Evolutionary conservation across 1,140 invertebrate species (phyloP).

Genomic region (Eumeta japonica): DNA sequence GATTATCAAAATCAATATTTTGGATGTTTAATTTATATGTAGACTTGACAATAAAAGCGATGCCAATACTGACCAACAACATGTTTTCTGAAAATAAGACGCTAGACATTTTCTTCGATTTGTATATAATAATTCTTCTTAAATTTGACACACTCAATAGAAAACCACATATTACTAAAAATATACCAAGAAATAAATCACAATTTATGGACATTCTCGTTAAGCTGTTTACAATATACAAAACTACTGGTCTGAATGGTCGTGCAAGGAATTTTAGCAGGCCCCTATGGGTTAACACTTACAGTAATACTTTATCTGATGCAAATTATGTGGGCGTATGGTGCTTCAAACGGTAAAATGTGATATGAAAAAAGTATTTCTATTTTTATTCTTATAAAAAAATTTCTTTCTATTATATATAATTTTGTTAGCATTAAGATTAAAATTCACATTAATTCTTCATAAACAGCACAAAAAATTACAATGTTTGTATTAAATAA

Average conservation of each 20-base stretch:
- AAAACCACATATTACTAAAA: slow-evolving; percentile 40
- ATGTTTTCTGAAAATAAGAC: slow-evolving; percentile 44
- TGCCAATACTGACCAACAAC: slow-evolving; percentile 35
- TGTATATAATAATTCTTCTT: slow-evolving; percentile 24
- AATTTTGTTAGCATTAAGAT: not conserved
- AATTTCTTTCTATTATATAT: no score
- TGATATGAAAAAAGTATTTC: no score
- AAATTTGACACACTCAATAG: slow-evolving; percentile 35
- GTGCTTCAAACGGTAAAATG: slow-evolving; percentile 4
- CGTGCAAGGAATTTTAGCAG: slow-evolving; percentile 9
- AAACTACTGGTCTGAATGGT: no score
- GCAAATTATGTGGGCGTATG: slow-evolving; percentile 48
- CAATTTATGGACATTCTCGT: slow-evolving; percentile 30
- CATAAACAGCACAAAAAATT: no score
- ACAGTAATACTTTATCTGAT: slow-evolving; percentile 31
- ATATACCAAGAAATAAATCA: slow-evolving; percentile 36
- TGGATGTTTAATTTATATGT: slow-evolving; percentile 21
- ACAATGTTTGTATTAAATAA: no score
- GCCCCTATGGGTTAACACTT: slow-evolving; percentile 28
- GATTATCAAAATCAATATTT: slow-evolving; percentile 19
- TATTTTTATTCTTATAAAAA: no score
- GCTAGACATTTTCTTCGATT: slow-evolving; percentile 15
- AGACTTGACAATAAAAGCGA: slow-evolving; percentile 32
- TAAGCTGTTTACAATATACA: no score
- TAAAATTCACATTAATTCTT: not conserved